Conservation (phyloP, 2,797 vertebrate genomes). For the Poecile montanus region DNA sequence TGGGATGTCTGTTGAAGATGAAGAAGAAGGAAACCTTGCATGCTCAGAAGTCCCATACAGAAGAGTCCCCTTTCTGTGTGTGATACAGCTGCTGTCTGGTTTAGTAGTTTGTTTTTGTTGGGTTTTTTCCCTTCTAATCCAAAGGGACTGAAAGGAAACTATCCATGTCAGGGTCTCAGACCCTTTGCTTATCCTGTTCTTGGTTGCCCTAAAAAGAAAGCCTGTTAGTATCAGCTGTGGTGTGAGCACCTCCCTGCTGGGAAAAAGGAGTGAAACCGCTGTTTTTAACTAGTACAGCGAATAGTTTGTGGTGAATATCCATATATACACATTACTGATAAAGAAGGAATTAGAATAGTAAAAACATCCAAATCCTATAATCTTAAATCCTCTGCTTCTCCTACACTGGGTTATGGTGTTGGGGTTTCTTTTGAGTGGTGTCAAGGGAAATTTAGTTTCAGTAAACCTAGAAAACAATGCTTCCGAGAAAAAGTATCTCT, state of each 20-base stretch:
- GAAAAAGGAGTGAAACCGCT: neutral
- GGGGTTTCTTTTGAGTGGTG: neutral
- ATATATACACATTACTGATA: neutral
- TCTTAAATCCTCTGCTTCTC: neutral
- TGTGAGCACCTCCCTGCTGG: constrained; percentile 4
- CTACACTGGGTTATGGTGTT: neutral
- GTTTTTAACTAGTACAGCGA: neutral
- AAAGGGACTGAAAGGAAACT: neutral
- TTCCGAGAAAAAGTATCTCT: neutral
- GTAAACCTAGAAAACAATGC: neutral
- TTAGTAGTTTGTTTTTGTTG: neutral
- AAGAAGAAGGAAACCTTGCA: neutral
- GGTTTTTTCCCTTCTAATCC: neutral
- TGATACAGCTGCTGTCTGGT: fast-evolving
- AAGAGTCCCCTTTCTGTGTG: fast-evolving
- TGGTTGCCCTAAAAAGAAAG: neutral
- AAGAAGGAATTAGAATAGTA: constrained; percentile 35
- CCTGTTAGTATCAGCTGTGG: neutral
- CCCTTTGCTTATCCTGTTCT: neutral
- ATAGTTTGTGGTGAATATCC: neutral
- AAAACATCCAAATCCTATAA: neutral
- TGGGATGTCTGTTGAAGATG: neutral
- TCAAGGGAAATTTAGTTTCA: neutral
- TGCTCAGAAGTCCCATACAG: neutral
- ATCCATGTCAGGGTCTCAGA: neutral